Evolutionary conservation across 1,140 invertebrate genomes (phyloP), one percentile per base, ranked within the genome.

Genomic region (Leptopilina clavipes): DNA sequence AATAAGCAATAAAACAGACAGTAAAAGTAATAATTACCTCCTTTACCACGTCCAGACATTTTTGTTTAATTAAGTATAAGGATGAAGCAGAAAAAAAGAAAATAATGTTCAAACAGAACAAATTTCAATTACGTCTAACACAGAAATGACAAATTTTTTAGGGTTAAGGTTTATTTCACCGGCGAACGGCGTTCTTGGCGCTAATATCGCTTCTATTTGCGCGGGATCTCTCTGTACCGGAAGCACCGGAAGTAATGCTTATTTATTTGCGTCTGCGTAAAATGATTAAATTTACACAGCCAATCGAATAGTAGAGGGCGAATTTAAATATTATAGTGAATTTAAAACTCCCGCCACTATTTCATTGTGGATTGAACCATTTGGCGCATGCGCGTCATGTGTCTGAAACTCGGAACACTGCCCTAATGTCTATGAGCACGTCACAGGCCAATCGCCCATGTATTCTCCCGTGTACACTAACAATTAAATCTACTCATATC

Each of bases 31-130:
- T 45, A 44, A 37, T 59, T 37, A 43, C 22, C 44, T 44, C 31
- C 52, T 76, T 43, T 48, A 0, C 71, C 75, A 22, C 75, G 75
- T 0, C 75, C 71, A 6, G 75, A 73, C 75, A 76, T 76, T n/a
- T 71, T 48, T 18, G 25, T 31, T 7, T 17, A n/a, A 18, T n/a
- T n/a, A 17, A 18, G 14, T 14, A 52, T 31, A 17, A 18, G 17
- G n/a, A 11, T 7, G 19, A 19, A 54, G 3, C 48, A 14, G 7
- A 52, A 54, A 11, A 54, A 9, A 54, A 54, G 5, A 40, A 8
- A 9, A 7, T 40, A 40, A 40, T 6, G 37, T 40, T 40, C 37
- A 8, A 40, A 40, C 37, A 1, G 25, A 31, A 40, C 37, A 40
- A 40, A 8, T 1, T 40, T 2, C 25, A 31, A 31, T 1, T 54